Evolutionary conservation across 2,888 invertebrate species (phyloP), one percentile per base, ranked within the genome.

Genomic region (Chalcis sispes): DNA sequence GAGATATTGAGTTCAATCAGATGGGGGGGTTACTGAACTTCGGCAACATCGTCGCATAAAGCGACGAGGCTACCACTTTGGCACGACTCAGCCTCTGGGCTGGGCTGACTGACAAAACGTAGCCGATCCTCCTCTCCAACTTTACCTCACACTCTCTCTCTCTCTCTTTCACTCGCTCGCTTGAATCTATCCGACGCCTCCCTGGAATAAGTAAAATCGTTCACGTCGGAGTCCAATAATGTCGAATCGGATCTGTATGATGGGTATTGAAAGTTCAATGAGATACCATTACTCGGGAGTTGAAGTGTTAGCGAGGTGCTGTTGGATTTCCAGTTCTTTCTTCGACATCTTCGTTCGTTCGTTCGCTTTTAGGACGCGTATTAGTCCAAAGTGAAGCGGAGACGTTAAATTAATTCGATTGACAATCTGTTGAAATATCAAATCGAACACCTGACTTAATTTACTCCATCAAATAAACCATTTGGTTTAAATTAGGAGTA

Each of bases 1-100:
- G 80, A 80, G 81, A 67, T 72, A 73, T 79, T 80, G 80, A 79
- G 82, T 84, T 86, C 85, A 83, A 85, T 86, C 86, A 83, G 70
- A 70, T 54, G 59, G 48, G 79, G 81, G 81, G 83, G 84, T 84
- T 82, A 80, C 81, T 82, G 82, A 85, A 85, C 84, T 85, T 85
- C 78, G 81, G 77, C 81, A 79, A 83, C 82, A 78, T 75, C 78
- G 78, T 78, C 79, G 77, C 79, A 72, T 74, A 70, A 69, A 76
- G 59, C 61, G 42, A 69, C 70, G 77, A 58, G 67, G 66, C 72
- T 36, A 50, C 46, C 77, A 79, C 64, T 72, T 71, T 77, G 69
- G 59, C 40, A 40, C 18, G 18, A 36, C 66, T 54, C 52, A 23
- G 29, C 64, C 52, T 64, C 27, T 46, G 15, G 27, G 54, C 46